These are phyloP conservation scores for Ariopsis seemanni DNA, from an alignment of 2,113 vertebrate species.

Conservation along the genomic window DNA sequence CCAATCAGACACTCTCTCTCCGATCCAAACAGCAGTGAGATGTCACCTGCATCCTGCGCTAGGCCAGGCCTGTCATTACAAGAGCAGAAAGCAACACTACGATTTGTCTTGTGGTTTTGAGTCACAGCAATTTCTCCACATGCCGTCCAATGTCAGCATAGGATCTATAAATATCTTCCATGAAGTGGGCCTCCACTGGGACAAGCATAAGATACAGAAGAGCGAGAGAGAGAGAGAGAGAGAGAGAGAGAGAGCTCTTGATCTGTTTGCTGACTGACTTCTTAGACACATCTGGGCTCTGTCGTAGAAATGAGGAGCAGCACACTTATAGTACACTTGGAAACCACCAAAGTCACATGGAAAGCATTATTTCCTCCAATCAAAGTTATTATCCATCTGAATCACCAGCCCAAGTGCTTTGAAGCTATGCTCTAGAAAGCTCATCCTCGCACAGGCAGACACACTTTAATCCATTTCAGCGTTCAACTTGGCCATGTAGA, in stretches of 20 bases:
- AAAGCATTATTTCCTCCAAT: slow-evolving; percentile 52
- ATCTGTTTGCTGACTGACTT: slow-evolving; percentile 49
- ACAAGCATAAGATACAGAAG: slow-evolving; percentile 59
- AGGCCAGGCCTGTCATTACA: slow-evolving; percentile 60
- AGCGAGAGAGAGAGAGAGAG: slow-evolving; percentile 21
- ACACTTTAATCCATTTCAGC: slow-evolving; percentile 12
- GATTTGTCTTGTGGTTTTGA: slow-evolving; percentile 73
- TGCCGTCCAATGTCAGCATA: slow-evolving; percentile 73
- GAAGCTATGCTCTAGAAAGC: slow-evolving; percentile 42
- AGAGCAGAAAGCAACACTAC: slow-evolving; percentile 58
- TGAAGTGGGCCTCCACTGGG: slow-evolving; percentile 66
- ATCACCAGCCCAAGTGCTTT: slow-evolving; percentile 41
- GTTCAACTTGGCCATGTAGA: slow-evolving; percentile 11
- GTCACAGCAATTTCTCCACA: slow-evolving; percentile 68
- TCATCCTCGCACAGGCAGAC: slow-evolving; percentile 24
- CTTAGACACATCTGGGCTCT: slow-evolving; percentile 51
- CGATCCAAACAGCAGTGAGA: slow-evolving; percentile 58
- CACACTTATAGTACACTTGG: slow-evolving; percentile 30
- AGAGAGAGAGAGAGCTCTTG: slow-evolving; percentile 27
- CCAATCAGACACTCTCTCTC: slow-evolving; percentile 14
- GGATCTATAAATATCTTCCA: slow-evolving; percentile 64
- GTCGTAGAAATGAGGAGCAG: slow-evolving; percentile 26
- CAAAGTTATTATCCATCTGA: slow-evolving; percentile 55
- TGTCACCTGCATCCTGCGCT: slow-evolving; percentile 63
- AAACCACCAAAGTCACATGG: slow-evolving; percentile 49